Percentiles rank a stretch among this genome's conserved stretches.
Evolutionary conservation across 2,113 vertebrate genomes (phyloP).

Genomic region (Laticauda laticaudata): DNA sequence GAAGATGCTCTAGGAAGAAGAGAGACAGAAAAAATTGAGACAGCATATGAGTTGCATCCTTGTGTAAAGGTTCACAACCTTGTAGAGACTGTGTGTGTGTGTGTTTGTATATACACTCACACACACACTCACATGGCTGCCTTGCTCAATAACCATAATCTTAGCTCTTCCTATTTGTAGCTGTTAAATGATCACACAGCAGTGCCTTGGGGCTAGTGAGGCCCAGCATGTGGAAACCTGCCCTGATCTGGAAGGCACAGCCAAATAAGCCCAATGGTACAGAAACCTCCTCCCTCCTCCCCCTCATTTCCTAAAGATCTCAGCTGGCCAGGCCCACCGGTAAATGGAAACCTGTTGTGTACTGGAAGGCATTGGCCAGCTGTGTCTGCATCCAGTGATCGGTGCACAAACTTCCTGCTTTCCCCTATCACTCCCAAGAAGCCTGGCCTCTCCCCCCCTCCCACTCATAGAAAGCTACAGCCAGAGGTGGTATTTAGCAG

Average conservation of each 20-base stretch:
- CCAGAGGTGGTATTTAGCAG: too few species aligned
- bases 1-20: not conserved
- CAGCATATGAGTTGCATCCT: not conserved
- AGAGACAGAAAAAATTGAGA: not conserved
- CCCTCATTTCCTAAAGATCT: not conserved
- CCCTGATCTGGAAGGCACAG: not conserved
- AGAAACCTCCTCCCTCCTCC: not conserved
- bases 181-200: not conserved
- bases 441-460: not conserved
- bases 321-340: not conserved
- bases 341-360: not conserved
- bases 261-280: not conserved
- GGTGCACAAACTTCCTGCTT: not conserved
- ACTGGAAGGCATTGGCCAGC: not conserved
- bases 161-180: not conserved
- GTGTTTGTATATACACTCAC: too few species aligned
- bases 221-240: not conserved
- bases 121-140: too few species aligned
- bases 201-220: not conserved
- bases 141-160: not conserved
- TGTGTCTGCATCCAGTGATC: not conserved
- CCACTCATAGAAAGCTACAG: not conserved
- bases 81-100: not conserved
- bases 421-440: not conserved
- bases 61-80: not conserved